These are phyloP conservation scores for Eolophus roseicapilla DNA, from an alignment of 2,113 vertebrate genomes.

Conservation along the genomic window DNA sequence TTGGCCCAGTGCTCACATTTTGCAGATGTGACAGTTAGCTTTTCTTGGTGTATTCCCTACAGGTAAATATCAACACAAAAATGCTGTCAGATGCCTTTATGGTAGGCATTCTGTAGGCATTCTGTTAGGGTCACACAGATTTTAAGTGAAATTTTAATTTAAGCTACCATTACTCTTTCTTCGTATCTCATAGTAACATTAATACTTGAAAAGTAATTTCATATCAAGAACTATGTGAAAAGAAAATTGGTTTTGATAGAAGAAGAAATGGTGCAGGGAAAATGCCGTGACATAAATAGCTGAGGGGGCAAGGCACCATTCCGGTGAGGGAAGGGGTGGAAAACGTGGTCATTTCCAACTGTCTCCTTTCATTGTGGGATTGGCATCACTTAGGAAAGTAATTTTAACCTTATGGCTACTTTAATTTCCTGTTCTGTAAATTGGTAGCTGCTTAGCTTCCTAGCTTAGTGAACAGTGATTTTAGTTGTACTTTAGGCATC, in stretches of 20 bases:
- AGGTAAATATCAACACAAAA: not conserved
- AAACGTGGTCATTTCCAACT: constrained; percentile 23
- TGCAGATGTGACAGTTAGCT: not conserved
- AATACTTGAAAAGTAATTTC: not conserved
- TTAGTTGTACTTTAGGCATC: not conserved
- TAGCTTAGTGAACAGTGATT: not conserved
- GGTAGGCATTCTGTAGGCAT: not conserved
- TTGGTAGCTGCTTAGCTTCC: constrained; percentile 35
- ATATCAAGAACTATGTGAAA: not conserved
- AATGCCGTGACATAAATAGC: not conserved
- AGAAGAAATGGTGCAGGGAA: not conserved
- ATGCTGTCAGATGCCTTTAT: not conserved
- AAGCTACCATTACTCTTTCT: not conserved
- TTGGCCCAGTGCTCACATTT: not conserved
- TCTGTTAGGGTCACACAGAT: not conserved
- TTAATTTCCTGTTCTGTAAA: constrained; percentile 54
- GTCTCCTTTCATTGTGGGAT: constrained; percentile 37
- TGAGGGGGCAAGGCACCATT: not conserved
- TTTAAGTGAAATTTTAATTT: not conserved
- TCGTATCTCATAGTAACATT: not conserved
- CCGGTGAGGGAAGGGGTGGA: not conserved
- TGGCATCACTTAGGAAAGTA: constrained; percentile 17
- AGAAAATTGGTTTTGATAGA: not conserved
- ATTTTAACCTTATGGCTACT: constrained; percentile 44
- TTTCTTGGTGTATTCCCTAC: not conserved